Conservation (phyloP, 2,113 vertebrate genomes). For the Otus sunia region DNA sequence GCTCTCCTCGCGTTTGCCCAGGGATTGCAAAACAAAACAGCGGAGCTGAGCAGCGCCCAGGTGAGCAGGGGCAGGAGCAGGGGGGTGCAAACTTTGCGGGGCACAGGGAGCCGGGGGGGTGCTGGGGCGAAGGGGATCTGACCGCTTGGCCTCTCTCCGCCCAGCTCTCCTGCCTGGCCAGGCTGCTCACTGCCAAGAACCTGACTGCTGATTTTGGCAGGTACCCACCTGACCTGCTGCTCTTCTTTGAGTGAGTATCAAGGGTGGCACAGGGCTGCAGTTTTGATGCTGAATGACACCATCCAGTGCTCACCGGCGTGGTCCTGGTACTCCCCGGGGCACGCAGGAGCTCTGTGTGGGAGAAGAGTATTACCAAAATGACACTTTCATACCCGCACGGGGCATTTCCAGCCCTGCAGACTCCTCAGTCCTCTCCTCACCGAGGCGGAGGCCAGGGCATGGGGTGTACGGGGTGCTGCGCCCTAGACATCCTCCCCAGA, state of each 20-base stretch:
- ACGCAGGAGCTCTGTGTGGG: rapidly evolving
- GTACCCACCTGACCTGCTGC: slow-evolving; percentile 47
- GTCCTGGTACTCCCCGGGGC: no score
- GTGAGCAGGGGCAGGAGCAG: not conserved
- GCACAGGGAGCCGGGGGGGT: rapidly evolving
- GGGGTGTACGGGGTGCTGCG: not conserved
- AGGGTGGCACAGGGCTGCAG: rapidly evolving
- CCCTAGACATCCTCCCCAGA: not conserved
- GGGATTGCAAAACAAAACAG: not conserved
- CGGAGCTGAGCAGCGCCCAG: slow-evolving; percentile 55
- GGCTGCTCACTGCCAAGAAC: slow-evolving; percentile 23
- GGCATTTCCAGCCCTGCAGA: not conserved
- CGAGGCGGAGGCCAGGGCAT: not conserved
- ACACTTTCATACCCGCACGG: not conserved
- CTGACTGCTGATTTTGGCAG: not conserved
- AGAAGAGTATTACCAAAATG: no score
- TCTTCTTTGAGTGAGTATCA: slow-evolving; percentile 68
- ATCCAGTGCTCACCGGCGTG: rapidly evolving
- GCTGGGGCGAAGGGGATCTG: rapidly evolving
- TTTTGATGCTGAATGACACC: not conserved
- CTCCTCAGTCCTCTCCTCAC: not conserved
- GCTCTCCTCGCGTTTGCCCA: slow-evolving; percentile 4
- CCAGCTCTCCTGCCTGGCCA: slow-evolving; percentile 75
- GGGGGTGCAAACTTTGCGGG: not conserved
- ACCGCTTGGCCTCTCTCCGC: no score